Percentiles rank a stretch among this genome's conserved stretches.
These are phyloP conservation scores for Gopherus evgoodei DNA, from an alignment of 2,113 vertebrate genomes.

Conservation along the genomic window DNA sequence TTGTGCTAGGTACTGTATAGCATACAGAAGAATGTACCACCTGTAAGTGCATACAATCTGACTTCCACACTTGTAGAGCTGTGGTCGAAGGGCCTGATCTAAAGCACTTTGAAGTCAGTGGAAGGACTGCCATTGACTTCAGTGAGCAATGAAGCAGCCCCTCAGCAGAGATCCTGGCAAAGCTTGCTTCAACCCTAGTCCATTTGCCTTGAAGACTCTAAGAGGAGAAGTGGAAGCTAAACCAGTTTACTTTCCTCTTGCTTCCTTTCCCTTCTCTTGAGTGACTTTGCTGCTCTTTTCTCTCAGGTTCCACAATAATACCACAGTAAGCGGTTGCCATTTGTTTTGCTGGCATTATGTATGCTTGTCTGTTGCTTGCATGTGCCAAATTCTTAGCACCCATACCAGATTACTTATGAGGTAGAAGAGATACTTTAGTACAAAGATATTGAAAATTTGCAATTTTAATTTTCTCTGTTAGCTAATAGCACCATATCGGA, in stretches of 20 bases:
- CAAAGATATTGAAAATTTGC: conserved; percentile 31
- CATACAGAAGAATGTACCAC: background rate
- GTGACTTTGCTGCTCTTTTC: background rate
- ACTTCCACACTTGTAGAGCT: background rate
- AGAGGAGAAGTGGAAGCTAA: background rate
- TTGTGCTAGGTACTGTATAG: background rate
- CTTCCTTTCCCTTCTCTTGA: conserved; percentile 5
- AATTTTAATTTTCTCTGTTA: conserved; percentile 46
- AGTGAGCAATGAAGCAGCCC: background rate
- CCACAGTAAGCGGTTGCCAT: rapidly evolving
- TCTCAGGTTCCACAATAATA: background rate
- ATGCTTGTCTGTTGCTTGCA: background rate
- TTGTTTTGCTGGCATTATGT: background rate
- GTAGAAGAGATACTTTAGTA: background rate
- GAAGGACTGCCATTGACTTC: background rate
- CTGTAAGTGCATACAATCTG: background rate
- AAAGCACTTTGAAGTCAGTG: background rate
- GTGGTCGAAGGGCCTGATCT: background rate
- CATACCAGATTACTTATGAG: conserved; percentile 28
- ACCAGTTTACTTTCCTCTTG: background rate
- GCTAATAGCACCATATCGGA: conserved; percentile 35
- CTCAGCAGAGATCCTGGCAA: background rate
- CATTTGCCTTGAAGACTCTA: background rate
- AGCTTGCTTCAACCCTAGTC: background rate
- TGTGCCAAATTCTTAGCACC: conserved; percentile 38